Conservation (phyloP, 2,113 vertebrate species). For the Percina caprodes region DNA sequence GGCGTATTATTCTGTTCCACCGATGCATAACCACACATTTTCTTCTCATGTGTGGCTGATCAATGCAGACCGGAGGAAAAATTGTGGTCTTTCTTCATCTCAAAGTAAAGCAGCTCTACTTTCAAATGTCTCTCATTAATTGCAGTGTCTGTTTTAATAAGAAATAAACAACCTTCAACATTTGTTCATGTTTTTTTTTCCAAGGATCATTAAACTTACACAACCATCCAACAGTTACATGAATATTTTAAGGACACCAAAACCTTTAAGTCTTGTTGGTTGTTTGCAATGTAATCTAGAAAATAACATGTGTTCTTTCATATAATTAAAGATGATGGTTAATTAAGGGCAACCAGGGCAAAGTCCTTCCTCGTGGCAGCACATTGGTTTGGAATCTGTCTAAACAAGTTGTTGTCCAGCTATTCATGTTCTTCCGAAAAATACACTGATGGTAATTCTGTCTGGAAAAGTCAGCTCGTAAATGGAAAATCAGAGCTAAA, state of each 20-base stretch:
- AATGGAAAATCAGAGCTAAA: background rate
- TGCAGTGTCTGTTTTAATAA: background rate
- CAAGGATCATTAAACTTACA: background rate
- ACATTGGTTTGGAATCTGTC: background rate
- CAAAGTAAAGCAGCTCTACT: conserved; percentile 33
- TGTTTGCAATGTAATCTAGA: background rate
- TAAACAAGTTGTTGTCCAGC: background rate
- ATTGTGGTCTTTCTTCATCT: conserved; percentile 1
- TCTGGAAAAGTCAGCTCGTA: background rate
- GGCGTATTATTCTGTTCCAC: conserved; percentile 57
- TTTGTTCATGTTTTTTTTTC: no score
- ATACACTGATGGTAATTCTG: background rate
- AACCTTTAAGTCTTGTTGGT: background rate
- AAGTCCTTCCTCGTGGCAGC: no score
- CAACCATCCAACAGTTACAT: background rate
- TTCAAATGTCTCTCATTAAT: conserved; percentile 41
- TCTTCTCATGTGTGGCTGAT: conserved; percentile 41
- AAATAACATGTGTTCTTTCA: background rate
- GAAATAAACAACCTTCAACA: background rate
- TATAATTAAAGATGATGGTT: no score
- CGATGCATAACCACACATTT: conserved; percentile 28
- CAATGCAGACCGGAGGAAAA: conserved; percentile 30
- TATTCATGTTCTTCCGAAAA: no score
- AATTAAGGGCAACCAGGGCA: no score
- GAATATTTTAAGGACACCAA: background rate